phyloP scores from a whole-genome alignment of 2,113 vertebrate genomes.

The Atractosteus spatula region DNA sequence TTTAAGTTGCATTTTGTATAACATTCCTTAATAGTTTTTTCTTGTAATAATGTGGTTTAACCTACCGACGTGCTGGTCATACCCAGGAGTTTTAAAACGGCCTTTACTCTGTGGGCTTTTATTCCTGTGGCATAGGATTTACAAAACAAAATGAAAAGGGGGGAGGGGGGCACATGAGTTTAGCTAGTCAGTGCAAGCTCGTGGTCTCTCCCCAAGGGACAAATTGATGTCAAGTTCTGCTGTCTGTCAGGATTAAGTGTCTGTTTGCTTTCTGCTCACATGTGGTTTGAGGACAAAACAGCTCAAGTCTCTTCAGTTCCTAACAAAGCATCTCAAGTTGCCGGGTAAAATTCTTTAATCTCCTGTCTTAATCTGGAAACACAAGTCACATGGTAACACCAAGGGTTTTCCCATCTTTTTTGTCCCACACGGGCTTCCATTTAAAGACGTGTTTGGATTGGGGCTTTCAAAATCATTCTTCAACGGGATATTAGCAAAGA shows the following conservation, averaged over 20 bases:
- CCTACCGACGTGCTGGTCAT: slow-evolving; percentile 27
- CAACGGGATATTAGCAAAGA: slow-evolving; percentile 26
- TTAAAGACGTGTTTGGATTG: slow-evolving; percentile 25
- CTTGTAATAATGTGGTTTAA: no score
- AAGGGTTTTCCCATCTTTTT: slow-evolving; percentile 42
- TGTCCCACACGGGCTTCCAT: slow-evolving; percentile 22
- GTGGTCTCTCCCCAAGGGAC: slow-evolving; percentile 72
- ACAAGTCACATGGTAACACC: slow-evolving; percentile 46
- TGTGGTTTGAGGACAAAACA: slow-evolving; percentile 79
- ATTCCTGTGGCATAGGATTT: slow-evolving; percentile 45
- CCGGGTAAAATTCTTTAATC: slow-evolving; percentile 78
- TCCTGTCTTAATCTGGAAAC: slow-evolving; percentile 72
- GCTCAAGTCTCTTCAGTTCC: slow-evolving; percentile 70
- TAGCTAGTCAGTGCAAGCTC: slow-evolving; percentile 44
- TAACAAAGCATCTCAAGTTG: slow-evolving; percentile 81
- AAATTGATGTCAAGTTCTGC: slow-evolving; percentile 83
- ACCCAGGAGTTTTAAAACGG: slow-evolving; percentile 28
- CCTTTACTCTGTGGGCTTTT: slow-evolving; percentile 43
- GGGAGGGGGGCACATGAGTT: slow-evolving; percentile 31
- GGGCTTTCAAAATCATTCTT: slow-evolving; percentile 24
- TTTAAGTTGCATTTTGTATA: no score
- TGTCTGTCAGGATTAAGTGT: slow-evolving; percentile 87
- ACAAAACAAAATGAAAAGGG: slow-evolving; percentile 25
- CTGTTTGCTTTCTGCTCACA: slow-evolving; percentile 81
- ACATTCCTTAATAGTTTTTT: no score